Base-by-base conservation (phyloP, 2,113 vertebrate species). In the Hydrolagus affinis region DNA sequence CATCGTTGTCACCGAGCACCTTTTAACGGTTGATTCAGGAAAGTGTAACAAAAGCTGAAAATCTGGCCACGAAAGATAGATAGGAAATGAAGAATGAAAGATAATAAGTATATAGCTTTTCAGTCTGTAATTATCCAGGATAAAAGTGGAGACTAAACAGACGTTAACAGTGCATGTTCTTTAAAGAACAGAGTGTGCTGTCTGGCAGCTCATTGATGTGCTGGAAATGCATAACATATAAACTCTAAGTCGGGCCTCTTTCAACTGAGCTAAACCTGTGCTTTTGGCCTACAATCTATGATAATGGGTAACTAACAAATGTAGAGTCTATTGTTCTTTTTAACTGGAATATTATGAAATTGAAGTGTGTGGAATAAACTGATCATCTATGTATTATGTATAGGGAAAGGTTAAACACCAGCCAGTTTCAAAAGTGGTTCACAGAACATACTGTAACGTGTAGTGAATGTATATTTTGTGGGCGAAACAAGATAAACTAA, bases 91-190 rank as follows among this genome's bases (percentile, higher is more conserved):
- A 83, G 60, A 21, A 25, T 66, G 60, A 59, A 83, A 23, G 11
- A 25, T 28, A 66, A 1, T 30, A n/a, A n/a, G 25, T 30, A 66
- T 66, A 66, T 32, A 83, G 25, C 66, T 66, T 66, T 68, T 11
- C 59, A 83, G 60, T 10, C 28, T 66, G 78, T 17, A 64, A 30
- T 68, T 64, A 83, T 83, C 62, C 0, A 28, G 76, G 59, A 28
- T 80, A 80, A 66, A 59, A 30, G 60, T 83, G 77, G 78, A 83
- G 78, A 83, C 28, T 66, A 68, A 83, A 83, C 78, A 68, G 62
- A 66, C 21, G 78, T 66, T 19, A 83, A 17, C 25, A 11, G 60
- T 83, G 78, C 6, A 83, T 68, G 44, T 28, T 30, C 25, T 66
- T 83, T 62, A 32, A 28, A 12, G 60, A 66, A 66, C 23, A 8